Evolutionary conservation across 2,888 invertebrate species (phyloP).

Genomic region (Cheilosia vernalis): DNA sequence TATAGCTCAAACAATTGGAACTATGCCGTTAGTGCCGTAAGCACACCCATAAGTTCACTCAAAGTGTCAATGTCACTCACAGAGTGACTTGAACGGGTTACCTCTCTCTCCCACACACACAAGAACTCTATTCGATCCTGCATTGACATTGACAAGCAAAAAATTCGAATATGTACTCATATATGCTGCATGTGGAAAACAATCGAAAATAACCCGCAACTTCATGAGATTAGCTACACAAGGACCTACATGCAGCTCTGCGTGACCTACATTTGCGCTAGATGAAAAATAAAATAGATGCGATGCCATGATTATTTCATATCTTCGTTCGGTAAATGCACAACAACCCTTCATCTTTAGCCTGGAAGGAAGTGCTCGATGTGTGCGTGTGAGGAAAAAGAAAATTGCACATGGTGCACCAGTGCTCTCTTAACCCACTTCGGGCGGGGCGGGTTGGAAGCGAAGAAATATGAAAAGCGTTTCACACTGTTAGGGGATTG

Average conservation of each 20-base stretch:
- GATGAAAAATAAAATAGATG: slow-evolving; percentile 11
- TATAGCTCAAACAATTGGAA: slow-evolving; percentile 43
- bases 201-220: slow-evolving; percentile 41
- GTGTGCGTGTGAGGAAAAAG: slow-evolving; percentile 45
- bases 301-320: slow-evolving; percentile 49
- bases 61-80: slow-evolving; percentile 59
- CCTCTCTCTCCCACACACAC: background rate
- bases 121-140: slow-evolving; percentile 15
- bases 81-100: slow-evolving; percentile 5
- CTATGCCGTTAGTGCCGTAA: slow-evolving; percentile 47
- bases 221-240: slow-evolving; percentile 45
- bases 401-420: slow-evolving; percentile 58
- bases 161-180: slow-evolving; percentile 14
- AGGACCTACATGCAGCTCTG: slow-evolving; percentile 29
- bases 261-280: slow-evolving; percentile 61
- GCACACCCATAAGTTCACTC: slow-evolving; percentile 21
- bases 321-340: slow-evolving; percentile 49
- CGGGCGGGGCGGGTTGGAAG: background rate
- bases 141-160: slow-evolving; percentile 56
- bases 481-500: background rate
- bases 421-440: slow-evolving; percentile 64
- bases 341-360: slow-evolving; percentile 46
- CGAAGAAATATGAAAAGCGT: background rate
- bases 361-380: slow-evolving; percentile 10
- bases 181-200: slow-evolving; percentile 11